Evolutionary conservation across 2,797 vertebrate genomes (phyloP).

Genomic region (Perodicticus potto): DNA sequence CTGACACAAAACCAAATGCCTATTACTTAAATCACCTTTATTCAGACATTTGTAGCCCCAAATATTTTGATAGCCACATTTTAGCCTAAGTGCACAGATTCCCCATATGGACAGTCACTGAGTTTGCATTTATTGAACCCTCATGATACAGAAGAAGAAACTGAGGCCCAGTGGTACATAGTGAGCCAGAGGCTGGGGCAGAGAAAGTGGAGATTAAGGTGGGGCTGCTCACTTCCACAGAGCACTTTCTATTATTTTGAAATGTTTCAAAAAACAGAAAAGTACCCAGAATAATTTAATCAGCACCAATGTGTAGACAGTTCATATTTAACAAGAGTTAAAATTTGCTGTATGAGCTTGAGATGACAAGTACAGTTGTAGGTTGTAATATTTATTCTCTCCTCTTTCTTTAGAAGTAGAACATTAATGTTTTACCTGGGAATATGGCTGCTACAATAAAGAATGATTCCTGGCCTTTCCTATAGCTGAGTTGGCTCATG

Average conservation of each 20-base stretch:
- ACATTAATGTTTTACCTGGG: not conserved
- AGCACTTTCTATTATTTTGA: not conserved
- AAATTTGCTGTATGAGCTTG: not conserved
- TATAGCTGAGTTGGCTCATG: not conserved
- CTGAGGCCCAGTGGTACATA: too few species aligned
- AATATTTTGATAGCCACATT: too few species aligned
- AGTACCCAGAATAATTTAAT: too few species aligned
- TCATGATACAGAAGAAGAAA: not conserved
- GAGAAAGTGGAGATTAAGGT: not conserved
- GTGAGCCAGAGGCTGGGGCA: too few species aligned
- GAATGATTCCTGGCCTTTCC: not conserved
- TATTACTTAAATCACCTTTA: too few species aligned
- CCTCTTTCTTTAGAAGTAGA: not conserved
- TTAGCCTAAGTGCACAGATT: not conserved
- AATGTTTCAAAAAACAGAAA: not conserved
- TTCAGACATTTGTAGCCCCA: too few species aligned
- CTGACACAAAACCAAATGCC: too few species aligned
- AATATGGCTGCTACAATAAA: not conserved
- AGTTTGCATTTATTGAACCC: not conserved
- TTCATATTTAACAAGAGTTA: not conserved
- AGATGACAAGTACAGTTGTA: too few species aligned
- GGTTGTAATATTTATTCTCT: not conserved
- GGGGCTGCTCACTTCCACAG: too few species aligned
- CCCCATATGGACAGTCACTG: not conserved
- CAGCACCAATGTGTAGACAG: not conserved